phyloP scores from a whole-genome alignment of 2,888 invertebrate genomes.

The Agrotis puta region DNA sequence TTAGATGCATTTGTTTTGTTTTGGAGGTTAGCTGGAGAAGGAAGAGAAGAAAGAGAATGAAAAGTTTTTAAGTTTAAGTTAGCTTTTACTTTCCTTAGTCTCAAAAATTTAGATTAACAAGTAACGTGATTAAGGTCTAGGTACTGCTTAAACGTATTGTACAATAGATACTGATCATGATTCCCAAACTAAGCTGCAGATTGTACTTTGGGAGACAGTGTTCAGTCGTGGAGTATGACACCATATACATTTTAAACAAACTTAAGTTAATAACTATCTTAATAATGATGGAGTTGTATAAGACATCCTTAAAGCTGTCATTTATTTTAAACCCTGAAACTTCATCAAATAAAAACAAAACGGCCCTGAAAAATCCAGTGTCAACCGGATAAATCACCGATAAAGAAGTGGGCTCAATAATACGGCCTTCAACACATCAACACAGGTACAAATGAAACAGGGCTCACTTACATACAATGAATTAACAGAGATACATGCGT shows the following conservation, averaged over 20 bases:
- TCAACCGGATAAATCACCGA: constrained; percentile 26
- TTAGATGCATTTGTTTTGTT: not conserved
- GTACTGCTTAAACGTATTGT: too few relatives aligned
- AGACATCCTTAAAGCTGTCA: not conserved
- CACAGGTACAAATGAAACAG: constrained; percentile 41
- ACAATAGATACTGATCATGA: too few relatives aligned
- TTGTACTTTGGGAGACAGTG: too few relatives aligned
- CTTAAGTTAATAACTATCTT: too few relatives aligned
- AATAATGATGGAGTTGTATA: too few relatives aligned
- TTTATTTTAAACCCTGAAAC: constrained; percentile 20
- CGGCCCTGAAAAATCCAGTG: constrained; percentile 26
- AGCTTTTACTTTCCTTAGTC: too few relatives aligned
- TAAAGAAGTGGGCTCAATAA: constrained; percentile 31
- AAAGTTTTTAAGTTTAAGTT: too few relatives aligned
- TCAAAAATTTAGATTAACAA: too few relatives aligned
- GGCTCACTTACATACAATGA: constrained; percentile 44
- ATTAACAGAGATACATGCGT: constrained; percentile 48
- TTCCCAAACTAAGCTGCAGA: too few relatives aligned
- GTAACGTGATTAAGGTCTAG: too few relatives aligned
- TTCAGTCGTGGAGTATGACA: too few relatives aligned
- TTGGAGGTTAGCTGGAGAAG: not conserved
- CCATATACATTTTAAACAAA: too few relatives aligned
- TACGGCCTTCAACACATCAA: constrained; percentile 36
- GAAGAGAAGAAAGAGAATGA: not conserved
- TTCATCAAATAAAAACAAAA: not conserved